Conservation (phyloP, 1,140 invertebrate genomes). For the Oncopodura yosiiana region DNA sequence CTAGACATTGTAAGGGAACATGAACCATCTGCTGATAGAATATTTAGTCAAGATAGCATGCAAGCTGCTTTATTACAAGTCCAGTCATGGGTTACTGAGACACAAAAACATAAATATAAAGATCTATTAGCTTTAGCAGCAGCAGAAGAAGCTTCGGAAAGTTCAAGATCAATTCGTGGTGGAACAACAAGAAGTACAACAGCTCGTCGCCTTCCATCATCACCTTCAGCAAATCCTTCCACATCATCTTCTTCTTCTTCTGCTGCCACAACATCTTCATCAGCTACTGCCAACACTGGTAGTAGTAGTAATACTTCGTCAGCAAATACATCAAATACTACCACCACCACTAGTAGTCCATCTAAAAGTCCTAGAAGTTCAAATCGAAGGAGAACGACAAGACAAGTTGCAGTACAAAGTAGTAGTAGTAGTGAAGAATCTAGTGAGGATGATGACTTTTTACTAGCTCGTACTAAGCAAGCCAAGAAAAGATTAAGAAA, state of each 20-base stretch:
- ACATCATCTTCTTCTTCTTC: conserved; percentile 1
- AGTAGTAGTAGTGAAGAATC: conserved; percentile 17
- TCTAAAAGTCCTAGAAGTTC: too few species aligned
- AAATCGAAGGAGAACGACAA: conserved; percentile 12
- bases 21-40: conserved; percentile 46
- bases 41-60: conserved; percentile 72
- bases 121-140: conserved; percentile 84
- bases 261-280: too few species aligned
- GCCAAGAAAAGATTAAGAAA: conserved; percentile 21
- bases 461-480: conserved; percentile 5
- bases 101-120: conserved; percentile 75
- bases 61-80: conserved; percentile 65
- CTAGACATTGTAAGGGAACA: conserved; percentile 77
- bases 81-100: conserved; percentile 50
- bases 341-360: too few species aligned
- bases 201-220: conserved; percentile 13
- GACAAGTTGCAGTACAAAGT: conserved; percentile 14
- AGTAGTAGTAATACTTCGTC: too few species aligned
- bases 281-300: too few species aligned
- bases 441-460: conserved; percentile 25
- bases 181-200: conserved; percentile 10
- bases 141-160: conserved; percentile 57
- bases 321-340: too few species aligned
- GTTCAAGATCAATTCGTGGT: conserved; percentile 11
- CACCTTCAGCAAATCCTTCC: conserved; percentile 5